Evolutionary conservation across 2,113 vertebrate species (phyloP), one percentile per base, ranked within the genome.

Genomic region (Cinclus mexicanus): DNA sequence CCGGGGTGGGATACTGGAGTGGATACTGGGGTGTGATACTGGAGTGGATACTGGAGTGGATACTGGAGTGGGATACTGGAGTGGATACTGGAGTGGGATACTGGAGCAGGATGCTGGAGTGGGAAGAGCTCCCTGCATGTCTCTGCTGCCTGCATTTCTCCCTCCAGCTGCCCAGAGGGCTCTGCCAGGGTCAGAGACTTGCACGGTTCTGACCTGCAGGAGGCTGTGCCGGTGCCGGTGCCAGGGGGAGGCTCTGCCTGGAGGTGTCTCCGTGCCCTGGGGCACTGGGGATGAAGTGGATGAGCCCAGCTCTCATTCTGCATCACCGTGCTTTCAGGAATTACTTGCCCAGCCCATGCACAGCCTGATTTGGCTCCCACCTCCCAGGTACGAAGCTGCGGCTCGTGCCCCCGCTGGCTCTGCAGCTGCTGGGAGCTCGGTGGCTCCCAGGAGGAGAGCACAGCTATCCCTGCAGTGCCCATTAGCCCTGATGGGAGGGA

Each of bases 131-230:
- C n/a, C 61, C 69, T 52, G 5, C 0, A 0, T 1, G 0, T 33
- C 55, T 50, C 31, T 28, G 14, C 6, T 17, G 11, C 49, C 25
- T 1, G 7, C 19, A 14, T 53, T 28, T 31, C n/a, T 63, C 37
- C 35, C 31, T 63, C 8, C 31, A 3, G 20, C 81, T 17, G 37
- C 1, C 8, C 79, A 12, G 33, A 42, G 59, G 12, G 2, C 28
- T 60, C 56, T 77, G 52, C 69, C 41, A 20, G 33, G 10, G 46
- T 46, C 55, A 10, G 29, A 14, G 11, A 7, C 11, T 29, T 10
- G 2, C 4, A 0, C 1, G 4, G 35, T 3, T 44, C 26, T 13
- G 70, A 14, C 26, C 18, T 9, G n/a, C 2, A 0, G 3, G 12
- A 44, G 59, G 24, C 31, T 6, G 44, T 35, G 33, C 9, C 18